Conservation (phyloP, 1,140 invertebrate genomes). For the Papilio glaucus region DNA sequence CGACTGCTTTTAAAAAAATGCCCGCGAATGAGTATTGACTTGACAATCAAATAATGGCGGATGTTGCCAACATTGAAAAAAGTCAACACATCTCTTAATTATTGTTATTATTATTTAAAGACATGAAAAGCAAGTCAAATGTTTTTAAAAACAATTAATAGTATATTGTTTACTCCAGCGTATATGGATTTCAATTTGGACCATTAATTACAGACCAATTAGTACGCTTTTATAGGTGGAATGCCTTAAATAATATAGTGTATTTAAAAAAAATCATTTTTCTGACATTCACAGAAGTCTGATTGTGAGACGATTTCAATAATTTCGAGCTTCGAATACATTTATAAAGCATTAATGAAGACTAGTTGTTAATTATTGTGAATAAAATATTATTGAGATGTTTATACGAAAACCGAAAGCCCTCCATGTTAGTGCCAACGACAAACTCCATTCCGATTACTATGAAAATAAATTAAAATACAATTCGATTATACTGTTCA, state of each 20-base stretch:
- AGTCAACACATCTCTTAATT: background rate
- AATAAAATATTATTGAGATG: constrained; percentile 46
- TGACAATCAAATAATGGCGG: too few species aligned
- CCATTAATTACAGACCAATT: constrained; percentile 26
- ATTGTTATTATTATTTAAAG: too few species aligned
- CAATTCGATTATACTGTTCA: constrained; percentile 48
- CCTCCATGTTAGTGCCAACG: constrained; percentile 76
- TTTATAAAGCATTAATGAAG: constrained; percentile 49
- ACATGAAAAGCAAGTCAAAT: too few species aligned
- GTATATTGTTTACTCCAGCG: background rate
- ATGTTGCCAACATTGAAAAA: too few species aligned
- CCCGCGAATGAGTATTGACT: too few species aligned
- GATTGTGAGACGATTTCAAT: constrained; percentile 39
- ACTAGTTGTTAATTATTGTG: constrained; percentile 39
- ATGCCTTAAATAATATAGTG: constrained; percentile 12
- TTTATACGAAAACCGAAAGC: constrained; percentile 60
- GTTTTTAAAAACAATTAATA: background rate
- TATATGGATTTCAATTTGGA: constrained; percentile 15
- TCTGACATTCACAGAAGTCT: constrained; percentile 30
- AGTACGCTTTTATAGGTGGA: constrained; percentile 18
- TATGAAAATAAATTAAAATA: too few species aligned
- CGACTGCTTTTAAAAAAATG: background rate
- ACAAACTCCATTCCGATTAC: constrained; percentile 56
- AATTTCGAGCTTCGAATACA: constrained; percentile 61
- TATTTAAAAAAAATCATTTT: constrained; percentile 5